A percentile compares a stretch with the other conserved stretches of the same genome.
Evolutionary conservation across 2,113 vertebrate genomes (phyloP).

Genomic region (Nymphicus hollandicus): DNA sequence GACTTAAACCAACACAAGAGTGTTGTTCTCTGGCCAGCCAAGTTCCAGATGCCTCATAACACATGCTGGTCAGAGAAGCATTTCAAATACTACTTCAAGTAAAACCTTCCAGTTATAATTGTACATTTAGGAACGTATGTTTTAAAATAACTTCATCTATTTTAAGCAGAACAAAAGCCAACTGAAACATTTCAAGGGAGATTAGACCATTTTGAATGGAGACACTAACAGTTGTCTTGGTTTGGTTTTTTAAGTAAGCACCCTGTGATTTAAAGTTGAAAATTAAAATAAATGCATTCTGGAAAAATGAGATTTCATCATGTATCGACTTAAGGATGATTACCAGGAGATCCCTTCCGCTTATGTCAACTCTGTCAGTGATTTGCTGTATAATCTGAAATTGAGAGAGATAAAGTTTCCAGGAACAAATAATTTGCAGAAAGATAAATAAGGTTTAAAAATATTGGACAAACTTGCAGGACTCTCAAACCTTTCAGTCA

Average conservation of each 20-base stretch:
- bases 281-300: not conserved
- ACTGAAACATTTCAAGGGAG: not conserved
- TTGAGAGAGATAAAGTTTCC: not conserved
- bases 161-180: conserved; percentile 18
- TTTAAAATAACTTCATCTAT: conserved; percentile 12
- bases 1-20: not conserved
- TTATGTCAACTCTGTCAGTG: not conserved
- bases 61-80: not conserved
- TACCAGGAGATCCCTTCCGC: not conserved
- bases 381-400: not conserved
- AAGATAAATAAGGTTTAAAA: not conserved
- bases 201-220: not conserved
- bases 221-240: not conserved
- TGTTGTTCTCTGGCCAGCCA: not conserved
- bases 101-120: conserved; percentile 35
- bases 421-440: not conserved
- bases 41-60: not conserved
- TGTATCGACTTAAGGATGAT: not conserved
- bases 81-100: conserved; percentile 8
- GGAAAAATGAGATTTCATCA: not conserved
- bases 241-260: not conserved
- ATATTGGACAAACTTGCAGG: not conserved
- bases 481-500: not conserved
- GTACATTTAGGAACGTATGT: conserved; percentile 1
- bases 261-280: not conserved